These are phyloP conservation scores for Ametastegia equiseti DNA, from an alignment of 2,888 invertebrate species.

Conservation along the genomic window DNA sequence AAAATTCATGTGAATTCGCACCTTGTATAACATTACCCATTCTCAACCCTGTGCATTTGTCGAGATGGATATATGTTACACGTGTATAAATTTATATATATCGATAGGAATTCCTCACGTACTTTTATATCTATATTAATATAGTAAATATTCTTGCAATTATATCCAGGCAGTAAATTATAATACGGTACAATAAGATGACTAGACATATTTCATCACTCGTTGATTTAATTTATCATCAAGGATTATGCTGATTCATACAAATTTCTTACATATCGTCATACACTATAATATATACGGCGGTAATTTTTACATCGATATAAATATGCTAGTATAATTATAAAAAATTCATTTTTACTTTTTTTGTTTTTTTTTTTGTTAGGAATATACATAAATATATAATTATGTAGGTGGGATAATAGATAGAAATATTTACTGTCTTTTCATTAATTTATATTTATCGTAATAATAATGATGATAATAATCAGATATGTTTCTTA, in stretches of 20 bases:
- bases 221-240: neutral
- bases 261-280: neutral
- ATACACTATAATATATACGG: neutral
- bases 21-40: neutral
- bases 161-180: neutral
- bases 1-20: neutral
- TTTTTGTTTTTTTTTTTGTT: no score
- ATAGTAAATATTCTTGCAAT: neutral
- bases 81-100: neutral
- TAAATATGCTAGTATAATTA: no score
- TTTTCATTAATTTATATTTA: neutral
- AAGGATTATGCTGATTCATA: neutral
- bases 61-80: slow-evolving; percentile 1
- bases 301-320: slow-evolving; percentile 15
- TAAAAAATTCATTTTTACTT: slow-evolving; percentile 3
- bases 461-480: neutral
- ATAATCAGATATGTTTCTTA: slow-evolving; percentile 37
- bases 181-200: neutral
- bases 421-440: neutral
- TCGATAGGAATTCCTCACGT: neutral
- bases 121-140: neutral
- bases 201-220: neutral
- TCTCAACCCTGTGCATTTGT: slow-evolving; percentile 17
- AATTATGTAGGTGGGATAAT: neutral
- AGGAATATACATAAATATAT: slow-evolving; percentile 3